Percentiles rank a stretch among this genome's conserved stretches.
Evolutionary conservation across 2,888 invertebrate species (phyloP).

Genomic region (Zonitis immaculata): DNA sequence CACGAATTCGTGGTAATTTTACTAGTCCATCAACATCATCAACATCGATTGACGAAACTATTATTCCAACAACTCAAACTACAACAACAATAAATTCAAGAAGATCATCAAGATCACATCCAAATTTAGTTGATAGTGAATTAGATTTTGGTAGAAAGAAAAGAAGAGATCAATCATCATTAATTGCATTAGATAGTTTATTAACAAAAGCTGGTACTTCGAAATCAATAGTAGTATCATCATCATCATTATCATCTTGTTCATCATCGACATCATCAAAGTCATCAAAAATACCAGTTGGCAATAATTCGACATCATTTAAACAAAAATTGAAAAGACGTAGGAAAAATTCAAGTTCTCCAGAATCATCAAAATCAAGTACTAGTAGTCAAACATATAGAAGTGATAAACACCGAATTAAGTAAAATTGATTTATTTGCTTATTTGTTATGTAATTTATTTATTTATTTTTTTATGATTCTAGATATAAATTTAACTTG

Average conservation of each 20-base stretch:
- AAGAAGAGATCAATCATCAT: constrained; percentile 10
- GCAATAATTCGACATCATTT: constrained; percentile 6
- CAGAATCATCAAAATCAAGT: constrained; percentile 13
- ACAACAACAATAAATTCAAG: background rate
- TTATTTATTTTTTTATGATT: background rate
- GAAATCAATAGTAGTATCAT: background rate
- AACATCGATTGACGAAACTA: background rate
- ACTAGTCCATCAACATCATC: background rate
- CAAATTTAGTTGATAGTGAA: constrained; percentile 5
- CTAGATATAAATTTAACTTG: constrained; percentile 10
- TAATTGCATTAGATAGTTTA: constrained; percentile 7
- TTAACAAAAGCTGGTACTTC: constrained; percentile 10
- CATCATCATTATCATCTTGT: constrained; percentile 11
- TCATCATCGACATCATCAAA: constrained; percentile 1
- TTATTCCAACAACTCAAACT: background rate
- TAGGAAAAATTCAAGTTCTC: constrained; percentile 19
- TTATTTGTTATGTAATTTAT: background rate
- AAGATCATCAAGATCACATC: constrained; percentile 8
- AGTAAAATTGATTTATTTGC: constrained; percentile 4
- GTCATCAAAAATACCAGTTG: constrained; percentile 6
- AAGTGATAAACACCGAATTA: constrained; percentile 6
- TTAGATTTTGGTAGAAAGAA: constrained; percentile 1
- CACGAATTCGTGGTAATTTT: background rate
- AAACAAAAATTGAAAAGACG: constrained; percentile 22
- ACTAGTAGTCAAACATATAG: constrained; percentile 14